These are phyloP conservation scores for Rambutsinella grinnellia DNA, from an alignment of 2,888 invertebrate genomes.

Conservation along the genomic window DNA sequence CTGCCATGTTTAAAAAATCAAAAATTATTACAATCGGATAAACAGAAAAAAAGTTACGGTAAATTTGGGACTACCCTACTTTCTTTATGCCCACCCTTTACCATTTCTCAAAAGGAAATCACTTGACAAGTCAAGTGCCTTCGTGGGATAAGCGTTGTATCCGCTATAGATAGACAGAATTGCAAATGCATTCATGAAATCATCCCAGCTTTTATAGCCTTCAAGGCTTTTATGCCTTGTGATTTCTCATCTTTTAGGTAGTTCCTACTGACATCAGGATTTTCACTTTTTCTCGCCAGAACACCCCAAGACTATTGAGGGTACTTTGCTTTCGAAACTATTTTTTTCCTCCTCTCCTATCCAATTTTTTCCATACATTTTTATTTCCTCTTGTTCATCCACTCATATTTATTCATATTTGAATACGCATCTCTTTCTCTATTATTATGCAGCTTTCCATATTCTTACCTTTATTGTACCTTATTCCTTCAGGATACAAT, in stretches of 20 bases:
- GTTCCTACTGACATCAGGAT: not conserved
- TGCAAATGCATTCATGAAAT: constrained; percentile 47
- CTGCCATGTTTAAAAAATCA: no score
- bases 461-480: constrained; percentile 26
- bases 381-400: not conserved
- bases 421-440: constrained; percentile 25
- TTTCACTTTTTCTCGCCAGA: not conserved
- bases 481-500: constrained; percentile 38
- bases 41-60: no score
- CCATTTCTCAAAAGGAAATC: no score
- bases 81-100: no score
- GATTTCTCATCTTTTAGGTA: constrained; percentile 16
- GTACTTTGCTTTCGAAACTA: no score
- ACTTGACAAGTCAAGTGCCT: no score
- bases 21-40: no score
- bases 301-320: no score
- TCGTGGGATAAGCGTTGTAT: no score
- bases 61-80: no score
- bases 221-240: constrained; percentile 28
- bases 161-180: constrained; percentile 18
- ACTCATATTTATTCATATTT: constrained; percentile 25
- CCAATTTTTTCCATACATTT: constrained; percentile 26
- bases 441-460: no score
- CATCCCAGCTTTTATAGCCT: constrained; percentile 39
- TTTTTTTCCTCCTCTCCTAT: constrained; percentile 11